A percentile compares a stretch with the other conserved stretches of the same genome.
phyloP scores from a whole-genome alignment of 1,140 invertebrate genomes.

The Lordiphosa clarofinis region DNA sequence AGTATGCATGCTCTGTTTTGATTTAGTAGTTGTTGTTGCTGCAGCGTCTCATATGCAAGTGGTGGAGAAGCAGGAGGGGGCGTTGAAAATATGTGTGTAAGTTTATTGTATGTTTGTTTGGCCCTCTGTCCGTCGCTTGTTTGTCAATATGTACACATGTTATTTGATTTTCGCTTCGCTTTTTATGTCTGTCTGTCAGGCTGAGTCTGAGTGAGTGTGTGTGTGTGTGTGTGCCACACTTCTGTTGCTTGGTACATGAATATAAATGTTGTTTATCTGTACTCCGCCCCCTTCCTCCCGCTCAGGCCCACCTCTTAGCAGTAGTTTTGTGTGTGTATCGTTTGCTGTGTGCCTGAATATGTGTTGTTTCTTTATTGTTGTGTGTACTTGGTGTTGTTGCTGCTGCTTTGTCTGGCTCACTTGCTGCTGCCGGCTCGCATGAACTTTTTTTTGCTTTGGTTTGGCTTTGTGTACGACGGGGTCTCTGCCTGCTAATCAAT shows the following conservation, averaged over 20 bases:
- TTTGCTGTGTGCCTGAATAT: slow-evolving; percentile 55
- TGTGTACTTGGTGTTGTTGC: slow-evolving; percentile 65
- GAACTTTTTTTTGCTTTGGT: slow-evolving; percentile 64
- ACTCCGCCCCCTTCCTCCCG: slow-evolving; percentile 22
- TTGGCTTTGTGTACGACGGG: slow-evolving; percentile 46
- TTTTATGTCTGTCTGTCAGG: slow-evolving; percentile 40
- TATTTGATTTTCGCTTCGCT: slow-evolving; percentile 73
- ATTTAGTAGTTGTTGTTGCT: slow-evolving; percentile 16
- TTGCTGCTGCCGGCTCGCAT: slow-evolving; percentile 55
- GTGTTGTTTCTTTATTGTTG: slow-evolving; percentile 70
- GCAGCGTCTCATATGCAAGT: slow-evolving; percentile 13
- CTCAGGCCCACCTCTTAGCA: slow-evolving; percentile 30
- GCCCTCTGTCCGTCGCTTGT: slow-evolving; percentile 31
- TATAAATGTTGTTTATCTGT: slow-evolving; percentile 76
- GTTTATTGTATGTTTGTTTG: slow-evolving; percentile 3
- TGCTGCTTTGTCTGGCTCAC: slow-evolving; percentile 41
- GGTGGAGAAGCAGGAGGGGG: slow-evolving; percentile 5
- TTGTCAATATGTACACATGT: slow-evolving; percentile 75
- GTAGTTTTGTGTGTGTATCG: slow-evolving; percentile 56
- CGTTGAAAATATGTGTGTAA: slow-evolving; percentile 18
- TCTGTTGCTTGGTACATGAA: slow-evolving; percentile 67
- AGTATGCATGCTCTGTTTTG: slow-evolving; percentile 11
- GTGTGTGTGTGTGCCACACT: slow-evolving; percentile 43
- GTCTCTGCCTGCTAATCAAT: slow-evolving; percentile 64
- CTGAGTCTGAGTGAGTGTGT: slow-evolving; percentile 16